Evolutionary conservation across 2,113 vertebrate species (phyloP).

Genomic region (Aspiorhynchus laticeps): DNA sequence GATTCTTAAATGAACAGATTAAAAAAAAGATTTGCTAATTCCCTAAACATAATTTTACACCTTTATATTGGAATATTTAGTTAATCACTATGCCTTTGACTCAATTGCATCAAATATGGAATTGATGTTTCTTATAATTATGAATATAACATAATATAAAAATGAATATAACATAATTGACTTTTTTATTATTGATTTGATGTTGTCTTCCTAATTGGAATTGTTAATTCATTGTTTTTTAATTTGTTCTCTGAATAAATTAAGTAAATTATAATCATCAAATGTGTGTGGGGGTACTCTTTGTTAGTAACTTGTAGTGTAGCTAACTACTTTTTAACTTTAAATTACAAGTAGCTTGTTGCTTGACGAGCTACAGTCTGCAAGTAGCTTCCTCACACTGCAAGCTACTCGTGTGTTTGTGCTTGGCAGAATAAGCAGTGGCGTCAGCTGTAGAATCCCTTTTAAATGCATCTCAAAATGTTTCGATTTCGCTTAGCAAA

Average conservation of each 20-base stretch:
- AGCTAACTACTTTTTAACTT: background rate
- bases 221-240: background rate
- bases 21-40: background rate
- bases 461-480: background rate
- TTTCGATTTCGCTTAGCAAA: slow-evolving; percentile 25
- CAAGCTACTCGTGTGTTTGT: background rate
- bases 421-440: background rate
- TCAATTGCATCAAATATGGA: background rate
- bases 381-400: background rate
- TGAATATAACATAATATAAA: background rate
- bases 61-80: background rate
- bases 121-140: too few relatives aligned
- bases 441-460: slow-evolving; percentile 3
- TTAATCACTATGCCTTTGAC: background rate
- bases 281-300: background rate
- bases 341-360: background rate
- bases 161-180: background rate
- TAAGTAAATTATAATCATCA: too few relatives aligned
- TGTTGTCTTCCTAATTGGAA: background rate
- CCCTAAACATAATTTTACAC: background rate
- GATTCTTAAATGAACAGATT: background rate
- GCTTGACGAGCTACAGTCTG: background rate
- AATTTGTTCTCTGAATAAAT: too few relatives aligned
- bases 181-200: background rate
- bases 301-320: background rate